phyloP scores from a whole-genome alignment of 2,113 vertebrate species.

The Eulemur macaco region DNA sequence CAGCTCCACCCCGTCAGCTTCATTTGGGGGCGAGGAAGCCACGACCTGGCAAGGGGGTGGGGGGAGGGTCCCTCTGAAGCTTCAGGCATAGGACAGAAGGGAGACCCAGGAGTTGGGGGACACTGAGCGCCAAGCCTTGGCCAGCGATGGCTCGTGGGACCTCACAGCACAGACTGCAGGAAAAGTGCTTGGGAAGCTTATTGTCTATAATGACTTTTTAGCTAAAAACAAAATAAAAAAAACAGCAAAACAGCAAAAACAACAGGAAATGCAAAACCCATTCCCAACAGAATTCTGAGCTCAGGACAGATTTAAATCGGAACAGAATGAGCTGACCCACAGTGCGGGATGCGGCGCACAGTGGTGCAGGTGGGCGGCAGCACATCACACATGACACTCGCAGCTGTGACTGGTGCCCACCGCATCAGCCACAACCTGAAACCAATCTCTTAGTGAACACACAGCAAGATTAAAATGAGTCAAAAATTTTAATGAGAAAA shows the following conservation, averaged over 20 bases:
- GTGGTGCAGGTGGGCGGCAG: neutral
- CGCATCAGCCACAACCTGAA: neutral
- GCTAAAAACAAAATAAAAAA: conserved; percentile 37
- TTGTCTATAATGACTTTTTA: conserved; percentile 75
- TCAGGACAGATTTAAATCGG: conserved; percentile 59
- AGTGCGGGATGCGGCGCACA: neutral
- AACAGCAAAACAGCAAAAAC: neutral
- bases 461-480: conserved; percentile 70
- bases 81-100: neutral
- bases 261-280: conserved; percentile 16
- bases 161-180: neutral
- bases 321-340: conserved; percentile 18
- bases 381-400: rapidly evolving
- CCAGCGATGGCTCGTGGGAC: neutral
- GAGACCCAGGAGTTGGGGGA: neutral
- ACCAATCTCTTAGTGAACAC: conserved; percentile 44
- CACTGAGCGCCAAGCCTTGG: neutral
- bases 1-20: neutral
- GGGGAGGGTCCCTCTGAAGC: neutral
- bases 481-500: conserved; percentile 67
- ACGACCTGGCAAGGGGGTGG: no score
- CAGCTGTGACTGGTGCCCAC: rapidly evolving
- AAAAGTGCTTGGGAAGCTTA: conserved; percentile 78
- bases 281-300: neutral
- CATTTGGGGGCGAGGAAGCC: neutral